Conservation (phyloP, 2,888 invertebrate genomes). For the Drosophila infuscata region DNA sequence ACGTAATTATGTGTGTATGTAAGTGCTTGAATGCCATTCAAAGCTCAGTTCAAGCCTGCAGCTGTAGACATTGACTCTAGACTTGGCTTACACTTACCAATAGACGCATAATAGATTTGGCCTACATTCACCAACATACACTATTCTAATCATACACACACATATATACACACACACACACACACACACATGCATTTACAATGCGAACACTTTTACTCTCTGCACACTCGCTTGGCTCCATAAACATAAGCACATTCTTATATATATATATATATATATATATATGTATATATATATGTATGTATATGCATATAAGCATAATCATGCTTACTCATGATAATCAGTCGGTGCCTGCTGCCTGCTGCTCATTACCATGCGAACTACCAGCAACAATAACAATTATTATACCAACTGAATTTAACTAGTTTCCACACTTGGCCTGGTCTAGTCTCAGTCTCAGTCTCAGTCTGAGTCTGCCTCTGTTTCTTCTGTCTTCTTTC, state of each 20-base stretch:
- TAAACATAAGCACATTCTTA: conserved; percentile 40
- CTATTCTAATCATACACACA: conserved; percentile 52
- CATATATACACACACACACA: conserved; percentile 13
- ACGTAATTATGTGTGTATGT: conserved; percentile 1
- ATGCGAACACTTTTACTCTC: conserved; percentile 77
- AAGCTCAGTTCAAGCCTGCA: conserved; percentile 31
- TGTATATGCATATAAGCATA: conserved; percentile 62
- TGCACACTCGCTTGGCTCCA: conserved; percentile 52
- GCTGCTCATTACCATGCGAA: conserved; percentile 76
- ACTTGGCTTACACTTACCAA: conserved; percentile 50
- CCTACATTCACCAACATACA: conserved; percentile 63
- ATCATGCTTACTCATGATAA: conserved; percentile 79
- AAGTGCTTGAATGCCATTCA: conserved; percentile 30
- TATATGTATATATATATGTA: conserved; percentile 31
- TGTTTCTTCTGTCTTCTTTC: conserved; percentile 12
- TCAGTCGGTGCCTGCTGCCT: conserved; percentile 57
- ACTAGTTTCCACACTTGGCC: conserved; percentile 82
- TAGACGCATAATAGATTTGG: conserved; percentile 73
- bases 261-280: background rate
- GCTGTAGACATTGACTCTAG: conserved; percentile 41
- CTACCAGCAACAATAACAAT: conserved; percentile 67
- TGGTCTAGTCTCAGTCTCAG: conserved; percentile 69
- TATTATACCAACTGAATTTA: conserved; percentile 72
- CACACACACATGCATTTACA: conserved; percentile 40
- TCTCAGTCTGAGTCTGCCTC: conserved; percentile 27